Conservation (phyloP, 2,888 invertebrate genomes). For the Sturmia bella region DNA sequence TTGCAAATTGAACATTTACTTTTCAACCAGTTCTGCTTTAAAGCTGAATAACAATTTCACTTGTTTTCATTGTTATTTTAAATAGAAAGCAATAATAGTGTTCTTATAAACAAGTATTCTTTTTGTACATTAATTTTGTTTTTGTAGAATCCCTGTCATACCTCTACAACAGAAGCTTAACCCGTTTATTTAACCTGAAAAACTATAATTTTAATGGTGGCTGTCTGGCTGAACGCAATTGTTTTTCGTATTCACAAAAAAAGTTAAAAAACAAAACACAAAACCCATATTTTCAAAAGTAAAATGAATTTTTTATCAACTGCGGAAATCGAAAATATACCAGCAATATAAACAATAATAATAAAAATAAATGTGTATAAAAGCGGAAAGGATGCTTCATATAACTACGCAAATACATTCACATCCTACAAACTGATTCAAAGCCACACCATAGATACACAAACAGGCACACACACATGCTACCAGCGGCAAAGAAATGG, state of each 20-base stretch:
- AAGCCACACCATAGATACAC: conserved; percentile 22
- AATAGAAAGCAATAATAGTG: too few species aligned
- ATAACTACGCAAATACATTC: conserved; percentile 25
- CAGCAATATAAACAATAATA: conserved; percentile 42
- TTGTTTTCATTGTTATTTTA: too few species aligned
- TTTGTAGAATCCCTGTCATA: background rate
- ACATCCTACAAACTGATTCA: conserved; percentile 2
- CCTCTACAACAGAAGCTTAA: conserved; percentile 38
- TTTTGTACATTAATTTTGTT: too few species aligned
- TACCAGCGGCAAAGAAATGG: too few species aligned
- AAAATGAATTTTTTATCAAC: conserved; percentile 63
- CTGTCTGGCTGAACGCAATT: conserved; percentile 8
- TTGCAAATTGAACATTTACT: too few species aligned
- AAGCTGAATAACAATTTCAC: too few species aligned
- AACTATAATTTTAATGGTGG: conserved; percentile 41
- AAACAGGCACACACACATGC: background rate
- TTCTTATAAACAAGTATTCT: too few species aligned
- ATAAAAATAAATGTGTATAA: conserved; percentile 29
- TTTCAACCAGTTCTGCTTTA: too few species aligned
- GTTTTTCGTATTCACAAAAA: background rate
- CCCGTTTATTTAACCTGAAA: conserved; percentile 41
- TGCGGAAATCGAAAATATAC: conserved; percentile 66
- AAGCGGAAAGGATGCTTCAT: conserved; percentile 53
- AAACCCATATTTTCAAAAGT: conserved; percentile 51
- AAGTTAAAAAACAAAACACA: conserved; percentile 1